These are phyloP conservation scores for Eriocheir sinensis DNA, from an alignment of 1,140 invertebrate genomes.

Conservation along the genomic window DNA sequence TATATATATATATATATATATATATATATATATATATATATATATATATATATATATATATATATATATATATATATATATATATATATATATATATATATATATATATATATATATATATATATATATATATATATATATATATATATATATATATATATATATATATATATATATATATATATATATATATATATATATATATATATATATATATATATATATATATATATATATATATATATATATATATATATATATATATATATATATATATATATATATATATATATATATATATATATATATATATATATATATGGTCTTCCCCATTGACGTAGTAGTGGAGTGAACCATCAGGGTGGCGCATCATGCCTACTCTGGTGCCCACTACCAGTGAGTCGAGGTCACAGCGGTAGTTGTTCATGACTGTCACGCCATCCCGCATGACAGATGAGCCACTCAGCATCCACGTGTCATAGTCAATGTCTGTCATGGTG, in stretches of 20 bases:
- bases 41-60: slow-evolving; percentile 35
- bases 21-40: slow-evolving; percentile 35
- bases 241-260: slow-evolving; percentile 35
- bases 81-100: neutral
- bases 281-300: slow-evolving; percentile 35
- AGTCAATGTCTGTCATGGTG: slow-evolving; percentile 95
- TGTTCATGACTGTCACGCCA: slow-evolving; percentile 88
- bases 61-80: slow-evolving; percentile 38
- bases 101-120: neutral
- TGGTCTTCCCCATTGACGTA: slow-evolving; percentile 95
- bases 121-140: slow-evolving; percentile 38
- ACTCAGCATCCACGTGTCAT: slow-evolving; percentile 96
- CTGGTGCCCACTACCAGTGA: slow-evolving; percentile 87
- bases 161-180: neutral
- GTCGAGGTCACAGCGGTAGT: slow-evolving; percentile 93
- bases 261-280: slow-evolving; percentile 38
- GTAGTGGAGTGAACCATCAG: slow-evolving; percentile 93
- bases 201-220: slow-evolving; percentile 33
- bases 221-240: slow-evolving; percentile 35
- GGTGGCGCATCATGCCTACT: slow-evolving; percentile 90
- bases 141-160: slow-evolving; percentile 35
- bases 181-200: neutral
- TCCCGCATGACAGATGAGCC: slow-evolving; percentile 86
- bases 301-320: neutral
- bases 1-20: slow-evolving; percentile 35